Evolutionary conservation across 2,888 invertebrate genomes (phyloP).

Genomic region (Fragum sueziense): DNA sequence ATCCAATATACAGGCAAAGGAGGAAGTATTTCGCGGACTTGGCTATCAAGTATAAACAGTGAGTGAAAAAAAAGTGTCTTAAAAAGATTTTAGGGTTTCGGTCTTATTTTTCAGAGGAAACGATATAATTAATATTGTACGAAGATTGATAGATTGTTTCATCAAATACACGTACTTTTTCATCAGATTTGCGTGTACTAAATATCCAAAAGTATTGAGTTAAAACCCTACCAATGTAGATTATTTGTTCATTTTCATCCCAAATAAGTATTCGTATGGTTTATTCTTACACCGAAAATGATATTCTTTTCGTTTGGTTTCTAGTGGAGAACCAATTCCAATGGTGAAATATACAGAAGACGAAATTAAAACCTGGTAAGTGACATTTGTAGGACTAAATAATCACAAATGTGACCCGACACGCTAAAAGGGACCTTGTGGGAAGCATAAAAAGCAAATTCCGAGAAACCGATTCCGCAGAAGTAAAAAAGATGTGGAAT

Average conservation of each 20-base stretch:
- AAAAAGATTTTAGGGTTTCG: neutral
- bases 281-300: neutral
- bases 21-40: slow-evolving; percentile 96
- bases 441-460: too few species aligned
- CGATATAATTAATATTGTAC: neutral
- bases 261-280: neutral
- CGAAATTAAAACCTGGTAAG: slow-evolving; percentile 92
- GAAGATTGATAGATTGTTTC: neutral
- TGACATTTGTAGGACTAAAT: too few species aligned
- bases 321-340: slow-evolving; percentile 93
- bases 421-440: too few species aligned
- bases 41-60: slow-evolving; percentile 97
- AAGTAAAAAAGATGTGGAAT: too few species aligned
- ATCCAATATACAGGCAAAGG: slow-evolving; percentile 94
- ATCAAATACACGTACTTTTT: neutral
- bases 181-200: neutral
- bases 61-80: slow-evolving; percentile 59
- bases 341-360: slow-evolving; percentile 93
- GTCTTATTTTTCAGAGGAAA: neutral
- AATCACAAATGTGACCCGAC: too few species aligned
- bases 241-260: too few species aligned
- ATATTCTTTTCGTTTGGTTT: slow-evolving; percentile 50
- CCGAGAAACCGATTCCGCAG: too few species aligned
- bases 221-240: too few species aligned
- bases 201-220: neutral